These are phyloP conservation scores for Drosophila persimilis DNA, from an alignment of 1,140 invertebrate genomes.

Conservation along the genomic window DNA sequence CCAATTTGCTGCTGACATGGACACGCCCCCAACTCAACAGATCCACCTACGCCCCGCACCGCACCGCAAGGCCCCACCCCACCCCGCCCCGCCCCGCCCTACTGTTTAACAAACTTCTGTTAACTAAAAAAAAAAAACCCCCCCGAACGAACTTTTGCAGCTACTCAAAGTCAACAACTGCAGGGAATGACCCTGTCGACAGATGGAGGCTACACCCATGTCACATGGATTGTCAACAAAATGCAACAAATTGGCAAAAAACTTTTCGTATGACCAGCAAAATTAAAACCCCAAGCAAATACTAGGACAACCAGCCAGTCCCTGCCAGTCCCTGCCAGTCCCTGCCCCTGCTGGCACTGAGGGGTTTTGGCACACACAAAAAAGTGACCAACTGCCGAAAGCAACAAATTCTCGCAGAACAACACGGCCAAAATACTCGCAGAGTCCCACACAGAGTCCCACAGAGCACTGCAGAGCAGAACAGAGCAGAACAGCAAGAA, in stretches of 20 bases:
- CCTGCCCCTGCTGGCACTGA: neutral
- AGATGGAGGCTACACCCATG: slow-evolving; percentile 39
- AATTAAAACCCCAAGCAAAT: slow-evolving; percentile 70
- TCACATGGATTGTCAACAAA: slow-evolving; percentile 75
- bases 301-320: slow-evolving; percentile 24
- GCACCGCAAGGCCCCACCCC: neutral
- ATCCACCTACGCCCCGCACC: slow-evolving; percentile 36
- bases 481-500: slow-evolving; percentile 31
- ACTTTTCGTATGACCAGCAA: slow-evolving; percentile 70
- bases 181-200: slow-evolving; percentile 33
- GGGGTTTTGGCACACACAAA: slow-evolving; percentile 13
- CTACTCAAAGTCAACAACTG: slow-evolving; percentile 73
- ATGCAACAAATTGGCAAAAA: slow-evolving; percentile 76
- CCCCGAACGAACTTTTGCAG: slow-evolving; percentile 46
- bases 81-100: slow-evolving; percentile 47
- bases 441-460: slow-evolving; percentile 25
- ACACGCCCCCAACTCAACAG: slow-evolving; percentile 22
- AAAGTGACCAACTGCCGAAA: slow-evolving; percentile 54
- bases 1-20: slow-evolving; percentile 36
- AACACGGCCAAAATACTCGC: slow-evolving; percentile 18
- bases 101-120: slow-evolving; percentile 62
- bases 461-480: slow-evolving; percentile 20
- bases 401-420: slow-evolving; percentile 36
- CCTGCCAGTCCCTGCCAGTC: neutral
- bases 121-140: slow-evolving; percentile 2